These are phyloP conservation scores for Phalloptychus januarius DNA, from an alignment of 2,797 vertebrate genomes.

Conservation along the genomic window DNA sequence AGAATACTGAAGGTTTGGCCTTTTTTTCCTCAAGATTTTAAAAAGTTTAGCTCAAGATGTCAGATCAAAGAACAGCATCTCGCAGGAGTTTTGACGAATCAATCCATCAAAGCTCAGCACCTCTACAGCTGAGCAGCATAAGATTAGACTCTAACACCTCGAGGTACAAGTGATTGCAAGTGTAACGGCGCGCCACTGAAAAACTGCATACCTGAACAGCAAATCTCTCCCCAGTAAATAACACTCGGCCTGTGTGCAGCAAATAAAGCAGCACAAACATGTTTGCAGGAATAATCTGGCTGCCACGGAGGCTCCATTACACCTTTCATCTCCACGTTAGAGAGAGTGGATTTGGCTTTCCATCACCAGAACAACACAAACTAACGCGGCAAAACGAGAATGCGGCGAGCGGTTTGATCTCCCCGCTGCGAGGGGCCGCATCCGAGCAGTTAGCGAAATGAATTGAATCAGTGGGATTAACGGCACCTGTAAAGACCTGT, in stretches of 20 bases:
- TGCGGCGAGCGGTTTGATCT: constrained; percentile 68
- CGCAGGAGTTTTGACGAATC: not conserved
- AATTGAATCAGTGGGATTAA: constrained; percentile 81
- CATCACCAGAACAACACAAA: constrained; percentile 68
- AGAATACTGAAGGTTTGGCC: not conserved
- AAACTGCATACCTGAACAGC: constrained; percentile 59
- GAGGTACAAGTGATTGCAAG: constrained; percentile 33
- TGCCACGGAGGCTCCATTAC: constrained; percentile 51
- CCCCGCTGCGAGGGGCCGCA: constrained; percentile 53
- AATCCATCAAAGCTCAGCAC: constrained; percentile 1
- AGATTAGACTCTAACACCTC: constrained; percentile 17
- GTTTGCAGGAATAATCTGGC: constrained; percentile 62
- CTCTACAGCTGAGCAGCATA: not conserved
- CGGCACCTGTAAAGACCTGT: constrained; percentile 82
- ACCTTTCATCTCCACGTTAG: constrained; percentile 68
- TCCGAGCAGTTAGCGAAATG: constrained; percentile 72
- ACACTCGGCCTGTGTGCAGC: constrained; percentile 42
- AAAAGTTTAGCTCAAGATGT: not conserved
- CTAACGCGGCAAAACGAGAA: constrained; percentile 41
- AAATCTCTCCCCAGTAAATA: constrained; percentile 58
- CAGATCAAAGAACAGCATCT: not conserved
- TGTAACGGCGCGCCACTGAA: constrained; percentile 18
- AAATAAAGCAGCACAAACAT: constrained; percentile 63
- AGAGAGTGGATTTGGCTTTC: constrained; percentile 70
- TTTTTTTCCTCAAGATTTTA: not conserved